Evolutionary conservation across 1,140 invertebrate species (phyloP), one percentile per base, ranked within the genome.

Genomic region (Dysdera silvatica): DNA sequence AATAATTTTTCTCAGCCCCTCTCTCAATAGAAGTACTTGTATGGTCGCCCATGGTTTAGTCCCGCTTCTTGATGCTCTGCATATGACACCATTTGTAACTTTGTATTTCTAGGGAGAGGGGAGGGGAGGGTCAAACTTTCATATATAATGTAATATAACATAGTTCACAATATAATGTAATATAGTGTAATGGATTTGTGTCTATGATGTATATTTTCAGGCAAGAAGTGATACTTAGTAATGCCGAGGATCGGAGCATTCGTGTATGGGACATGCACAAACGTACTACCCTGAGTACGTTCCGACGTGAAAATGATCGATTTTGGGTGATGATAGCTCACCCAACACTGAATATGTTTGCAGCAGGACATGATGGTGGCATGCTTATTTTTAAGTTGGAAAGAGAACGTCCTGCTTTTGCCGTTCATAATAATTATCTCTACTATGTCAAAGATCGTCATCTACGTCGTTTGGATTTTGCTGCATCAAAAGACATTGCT

Each of bases 261-360:
- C 80, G 95, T 6, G 91, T 99, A 2, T 99, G 97, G 97, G 96
- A 99, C 76, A 92, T 98, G 88, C 89, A 89, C 16, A 99, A 99
- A 78, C 81, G 95, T 33, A 91, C 89, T n/a, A 97, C 93, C 72
- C 77, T 99, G 12, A 88, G 98, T 70, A 97, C 95, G 4, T 97
- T 96, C 79, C 79, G 91, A 12, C 82, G 95, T 52, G 96, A 99
- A 74, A 86, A 97, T 75, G 96, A 99, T 71, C 80, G 94, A 71
- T 98, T 97, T 77, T 98, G 95, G 95, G 88, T 98, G 0, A 79
- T 99, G 47, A 84, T 87, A 4, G 86, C 91, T 0, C 96, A 99
- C 81, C 83, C 83, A 6, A 77, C 77, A 5, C 73, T 84, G 26
- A 84, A 84, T 70, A 69, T 85, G 47, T 92, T 93, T 79, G 90